These are phyloP conservation scores for Sebastes steindachneri DNA, from an alignment of 2,797 vertebrate genomes.

Conservation along the genomic window DNA sequence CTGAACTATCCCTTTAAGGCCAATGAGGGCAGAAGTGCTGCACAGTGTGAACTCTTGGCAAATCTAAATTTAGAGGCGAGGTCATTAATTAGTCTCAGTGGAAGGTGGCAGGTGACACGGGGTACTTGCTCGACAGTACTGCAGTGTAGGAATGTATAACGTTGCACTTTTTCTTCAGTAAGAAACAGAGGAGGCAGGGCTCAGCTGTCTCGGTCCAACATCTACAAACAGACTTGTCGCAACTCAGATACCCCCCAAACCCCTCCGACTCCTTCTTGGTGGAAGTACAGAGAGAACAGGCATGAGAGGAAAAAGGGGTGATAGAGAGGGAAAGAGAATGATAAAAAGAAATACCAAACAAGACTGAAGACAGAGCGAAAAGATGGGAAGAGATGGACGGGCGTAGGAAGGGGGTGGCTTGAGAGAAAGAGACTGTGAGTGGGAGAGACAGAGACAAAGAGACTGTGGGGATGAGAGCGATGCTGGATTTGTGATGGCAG, in stretches of 20 bases:
- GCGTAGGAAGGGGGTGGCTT: conserved; percentile 44
- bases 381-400: conserved; percentile 36
- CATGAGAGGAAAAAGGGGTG: neutral
- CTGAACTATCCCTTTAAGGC: no score
- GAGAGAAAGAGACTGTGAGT: conserved; percentile 62
- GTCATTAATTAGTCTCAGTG: conserved; percentile 1
- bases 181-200: neutral
- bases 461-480: conserved; percentile 50
- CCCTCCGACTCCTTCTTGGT: neutral
- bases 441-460: conserved; percentile 62
- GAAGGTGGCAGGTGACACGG: neutral
- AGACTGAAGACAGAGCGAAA: conserved; percentile 1
- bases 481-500: conserved; percentile 48
- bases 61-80: conserved; percentile 25
- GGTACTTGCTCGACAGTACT: neutral
- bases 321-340: neutral
- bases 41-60: neutral
- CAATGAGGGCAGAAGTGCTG: neutral
- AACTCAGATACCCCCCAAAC: neutral
- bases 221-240: conserved; percentile 6
- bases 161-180: neutral
- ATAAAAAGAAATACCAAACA: neutral
- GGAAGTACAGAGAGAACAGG: neutral
- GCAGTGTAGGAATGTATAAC: neutral
- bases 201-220: neutral